phyloP scores from a whole-genome alignment of 2,113 vertebrate genomes.

The Cynopterus brachyotis region DNA sequence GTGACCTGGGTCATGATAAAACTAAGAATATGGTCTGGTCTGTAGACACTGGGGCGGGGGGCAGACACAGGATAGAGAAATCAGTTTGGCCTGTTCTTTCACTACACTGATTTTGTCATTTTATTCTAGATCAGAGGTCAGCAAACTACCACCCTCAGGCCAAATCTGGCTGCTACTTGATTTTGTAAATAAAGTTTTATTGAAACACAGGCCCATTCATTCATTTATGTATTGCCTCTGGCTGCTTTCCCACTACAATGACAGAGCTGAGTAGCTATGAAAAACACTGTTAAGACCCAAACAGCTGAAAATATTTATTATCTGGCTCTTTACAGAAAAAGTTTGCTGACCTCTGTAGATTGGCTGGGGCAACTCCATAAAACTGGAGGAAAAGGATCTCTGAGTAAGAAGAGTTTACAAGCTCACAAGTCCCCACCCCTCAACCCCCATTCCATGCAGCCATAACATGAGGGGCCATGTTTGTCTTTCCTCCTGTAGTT shows the following conservation, averaged over 20 bases:
- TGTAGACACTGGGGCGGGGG: not conserved
- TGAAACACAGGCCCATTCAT: not conserved
- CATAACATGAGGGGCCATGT: not conserved
- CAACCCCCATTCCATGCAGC: too few species aligned
- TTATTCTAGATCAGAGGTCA: not conserved
- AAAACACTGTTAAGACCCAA: not conserved
- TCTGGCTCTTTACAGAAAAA: not conserved
- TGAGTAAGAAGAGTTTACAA: not conserved
- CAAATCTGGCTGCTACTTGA: not conserved
- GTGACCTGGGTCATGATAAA: not conserved
- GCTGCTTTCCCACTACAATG: not conserved
- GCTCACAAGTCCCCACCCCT: not conserved
- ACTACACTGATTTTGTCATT: not conserved
- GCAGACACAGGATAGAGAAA: not conserved
- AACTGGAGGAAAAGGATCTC: not conserved
- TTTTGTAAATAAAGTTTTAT: conserved; percentile 40
- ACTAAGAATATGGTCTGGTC: not conserved
- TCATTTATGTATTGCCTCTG: not conserved
- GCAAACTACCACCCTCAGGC: not conserved
- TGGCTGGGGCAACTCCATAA: not conserved
- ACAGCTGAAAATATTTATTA: not conserved
- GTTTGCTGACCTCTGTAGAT: not conserved
- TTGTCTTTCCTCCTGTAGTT: conserved; percentile 12
- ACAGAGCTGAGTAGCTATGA: not conserved
- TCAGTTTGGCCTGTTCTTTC: not conserved